These are phyloP conservation scores for Micrastur ruficollis DNA, from an alignment of 2,797 vertebrate species.

Conservation along the genomic window DNA sequence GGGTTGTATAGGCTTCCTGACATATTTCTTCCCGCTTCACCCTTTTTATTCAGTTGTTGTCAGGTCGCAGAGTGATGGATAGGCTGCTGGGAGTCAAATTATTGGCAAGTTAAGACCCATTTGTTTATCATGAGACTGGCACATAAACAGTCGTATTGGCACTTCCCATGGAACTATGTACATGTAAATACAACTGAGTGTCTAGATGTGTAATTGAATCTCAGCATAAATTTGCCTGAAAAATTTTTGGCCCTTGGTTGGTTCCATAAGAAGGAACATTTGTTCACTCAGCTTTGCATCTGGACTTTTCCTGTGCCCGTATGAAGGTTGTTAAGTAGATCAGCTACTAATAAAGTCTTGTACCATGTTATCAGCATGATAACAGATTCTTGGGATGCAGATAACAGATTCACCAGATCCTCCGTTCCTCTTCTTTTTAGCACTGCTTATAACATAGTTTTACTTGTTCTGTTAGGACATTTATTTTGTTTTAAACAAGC, in stretches of 20 bases:
- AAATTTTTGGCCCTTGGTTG: background rate
- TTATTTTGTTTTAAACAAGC: background rate
- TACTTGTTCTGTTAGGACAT: background rate
- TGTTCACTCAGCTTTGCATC: background rate
- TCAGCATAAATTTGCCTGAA: background rate
- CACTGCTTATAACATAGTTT: background rate
- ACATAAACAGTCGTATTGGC: background rate
- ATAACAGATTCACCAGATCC: background rate
- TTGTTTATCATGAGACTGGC: background rate
- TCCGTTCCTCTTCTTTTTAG: background rate
- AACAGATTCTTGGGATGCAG: too few relatives aligned
- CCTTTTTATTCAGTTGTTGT: background rate
- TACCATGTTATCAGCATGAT: fast-evolving
- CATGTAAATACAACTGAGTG: background rate
- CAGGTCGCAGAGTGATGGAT: background rate
- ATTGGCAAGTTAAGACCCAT: background rate
- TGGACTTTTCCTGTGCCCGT: background rate
- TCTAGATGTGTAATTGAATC: background rate
- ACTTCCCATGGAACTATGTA: fast-evolving
- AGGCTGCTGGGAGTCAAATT: background rate
- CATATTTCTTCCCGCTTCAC: background rate
- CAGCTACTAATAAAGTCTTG: background rate
- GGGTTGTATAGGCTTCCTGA: background rate
- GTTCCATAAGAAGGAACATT: background rate
- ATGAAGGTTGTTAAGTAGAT: fast-evolving